phyloP scores from a whole-genome alignment of 2,888 invertebrate species.

The Gryllus longicercus region DNA sequence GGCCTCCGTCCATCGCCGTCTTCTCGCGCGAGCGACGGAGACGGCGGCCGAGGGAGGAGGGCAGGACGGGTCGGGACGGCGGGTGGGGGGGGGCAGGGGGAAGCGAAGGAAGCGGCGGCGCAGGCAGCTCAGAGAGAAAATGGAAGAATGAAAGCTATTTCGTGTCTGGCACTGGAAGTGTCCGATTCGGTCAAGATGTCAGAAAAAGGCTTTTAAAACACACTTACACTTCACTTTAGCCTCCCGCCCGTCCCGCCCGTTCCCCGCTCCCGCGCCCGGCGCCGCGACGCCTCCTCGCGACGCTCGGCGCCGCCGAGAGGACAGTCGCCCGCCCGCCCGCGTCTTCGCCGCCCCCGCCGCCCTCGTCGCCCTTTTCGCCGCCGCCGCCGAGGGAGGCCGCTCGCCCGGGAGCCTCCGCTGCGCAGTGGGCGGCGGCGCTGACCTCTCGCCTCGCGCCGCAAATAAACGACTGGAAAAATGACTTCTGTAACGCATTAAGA shows the following conservation, averaged over 20 bases:
- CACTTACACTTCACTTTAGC: conserved; percentile 42
- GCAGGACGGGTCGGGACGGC: background rate
- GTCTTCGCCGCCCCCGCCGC: background rate
- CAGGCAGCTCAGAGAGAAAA: conserved; percentile 22
- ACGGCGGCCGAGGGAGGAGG: background rate
- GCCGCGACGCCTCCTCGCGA: conserved; percentile 28
- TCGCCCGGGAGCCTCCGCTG: conserved; percentile 1
- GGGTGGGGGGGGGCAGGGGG: background rate
- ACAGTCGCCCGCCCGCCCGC: background rate
- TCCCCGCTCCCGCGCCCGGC: conserved; percentile 23
- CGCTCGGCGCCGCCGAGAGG: conserved; percentile 24
- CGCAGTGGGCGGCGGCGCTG: background rate
- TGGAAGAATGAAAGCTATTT: conserved; percentile 50
- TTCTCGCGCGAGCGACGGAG: no score
- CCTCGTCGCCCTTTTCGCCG: background rate
- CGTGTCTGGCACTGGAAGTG: conserved; percentile 50
- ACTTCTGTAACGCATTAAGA: no score
- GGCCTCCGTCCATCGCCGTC: background rate
- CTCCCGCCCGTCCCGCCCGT: conserved; percentile 27
- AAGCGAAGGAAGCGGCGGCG: background rate
- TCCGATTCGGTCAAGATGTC: conserved; percentile 53
- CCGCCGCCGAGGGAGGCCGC: background rate
- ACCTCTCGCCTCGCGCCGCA: background rate
- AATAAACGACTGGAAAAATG: no score
- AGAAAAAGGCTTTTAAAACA: conserved; percentile 53